Evolutionary conservation across 2,113 vertebrate genomes (phyloP), one percentile per base, ranked within the genome.

Genomic region (Diadophis punctatus): DNA sequence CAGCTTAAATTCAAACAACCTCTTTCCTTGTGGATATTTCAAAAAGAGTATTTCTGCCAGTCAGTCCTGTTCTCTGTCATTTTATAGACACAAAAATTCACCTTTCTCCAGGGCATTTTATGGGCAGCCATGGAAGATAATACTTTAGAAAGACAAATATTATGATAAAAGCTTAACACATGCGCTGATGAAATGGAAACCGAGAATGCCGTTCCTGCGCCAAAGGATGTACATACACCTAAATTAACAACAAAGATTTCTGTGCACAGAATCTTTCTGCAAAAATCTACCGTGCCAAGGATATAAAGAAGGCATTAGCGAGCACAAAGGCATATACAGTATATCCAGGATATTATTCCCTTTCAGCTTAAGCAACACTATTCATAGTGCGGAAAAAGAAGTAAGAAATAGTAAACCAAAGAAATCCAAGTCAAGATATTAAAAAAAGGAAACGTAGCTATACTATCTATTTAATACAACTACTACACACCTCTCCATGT

Each of bases 71-170:
- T 89, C 85, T 16, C 14, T 39, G 18, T 22, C n/a, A 12, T 27
- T 39, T 4, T 9, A 11, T 55, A 55, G 84, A 43, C 25, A 85
- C 22, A 90, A 60, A 46, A 86, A 16, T 53, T 0, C 6, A 48
- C n/a, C 7, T 51, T 58, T 88, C n/a, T 93, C 84, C 30, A 43
- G 1, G 52, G 46, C 20, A 10, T 56, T 86, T 84, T 30, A 93
- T 91, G 52, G 12, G 23, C 92, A 94, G 49, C 52, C 86, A 86
- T 18, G 14, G 10, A 84, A 89, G 43, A 85, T 85, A 87, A 58
- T 60, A 22, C 30, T 60, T 86, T 39, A 90, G 94, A 96, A 86
- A 11, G 11, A 74, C 51, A 93, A 93, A 93, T 86, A 20, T 90
- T 84, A 94, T 49, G 90, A 48, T 90, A 85, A 94, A 60, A 58